phyloP scores from a whole-genome alignment of 1,140 invertebrate species.

The Manduca sexta region DNA sequence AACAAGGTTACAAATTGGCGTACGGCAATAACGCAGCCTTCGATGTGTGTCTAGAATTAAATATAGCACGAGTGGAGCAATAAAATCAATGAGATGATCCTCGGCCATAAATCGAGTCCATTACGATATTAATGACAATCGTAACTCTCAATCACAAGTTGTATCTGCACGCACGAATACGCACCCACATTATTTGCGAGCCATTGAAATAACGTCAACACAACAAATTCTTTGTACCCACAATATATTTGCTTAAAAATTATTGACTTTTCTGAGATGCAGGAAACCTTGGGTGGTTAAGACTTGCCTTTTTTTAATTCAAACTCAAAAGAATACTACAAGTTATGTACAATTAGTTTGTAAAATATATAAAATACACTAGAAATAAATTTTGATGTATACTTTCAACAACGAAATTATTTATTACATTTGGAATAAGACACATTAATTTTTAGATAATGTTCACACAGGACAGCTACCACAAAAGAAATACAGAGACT shows the following conservation, averaged over 20 bases:
- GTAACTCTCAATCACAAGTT: slow-evolving; percentile 46
- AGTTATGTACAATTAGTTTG: no score
- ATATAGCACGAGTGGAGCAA: slow-evolving; percentile 26
- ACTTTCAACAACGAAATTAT: no score
- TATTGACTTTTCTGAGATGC: not conserved
- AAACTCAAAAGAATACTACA: no score
- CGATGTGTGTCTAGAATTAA: slow-evolving; percentile 32
- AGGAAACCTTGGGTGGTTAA: no score
- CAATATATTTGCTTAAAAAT: not conserved
- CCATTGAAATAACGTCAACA: slow-evolving; percentile 16
- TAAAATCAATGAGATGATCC: slow-evolving; percentile 41
- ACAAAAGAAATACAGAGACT: no score
- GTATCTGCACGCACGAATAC: slow-evolving; percentile 30
- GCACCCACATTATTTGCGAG: slow-evolving; percentile 24
- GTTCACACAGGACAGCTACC: no score
- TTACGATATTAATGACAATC: slow-evolving; percentile 55
- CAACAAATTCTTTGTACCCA: slow-evolving; percentile 1
- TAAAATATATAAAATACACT: no score
- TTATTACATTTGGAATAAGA: no score
- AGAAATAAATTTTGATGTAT: no score
- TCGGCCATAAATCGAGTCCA: slow-evolving; percentile 46
- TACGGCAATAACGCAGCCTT: slow-evolving; percentile 16
- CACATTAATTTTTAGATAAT: no score
- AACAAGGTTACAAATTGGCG: slow-evolving; percentile 31
- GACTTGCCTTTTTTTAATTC: no score